phyloP scores from a whole-genome alignment of 1,140 invertebrate genomes.

The Zaprionus africanus region DNA sequence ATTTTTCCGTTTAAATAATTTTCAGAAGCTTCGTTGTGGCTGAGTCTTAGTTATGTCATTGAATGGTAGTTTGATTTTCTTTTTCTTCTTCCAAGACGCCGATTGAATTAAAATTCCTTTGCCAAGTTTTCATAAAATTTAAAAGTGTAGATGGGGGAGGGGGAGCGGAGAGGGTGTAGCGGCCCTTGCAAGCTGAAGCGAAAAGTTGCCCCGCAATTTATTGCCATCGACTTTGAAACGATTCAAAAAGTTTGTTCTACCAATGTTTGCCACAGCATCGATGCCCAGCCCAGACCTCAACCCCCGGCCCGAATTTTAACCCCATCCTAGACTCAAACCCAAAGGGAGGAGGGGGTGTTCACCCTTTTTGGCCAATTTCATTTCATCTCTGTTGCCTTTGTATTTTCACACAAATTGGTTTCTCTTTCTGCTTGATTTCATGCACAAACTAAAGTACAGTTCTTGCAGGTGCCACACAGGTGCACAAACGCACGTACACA shows the following conservation, averaged over 20 bases:
- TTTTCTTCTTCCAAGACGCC: constrained; percentile 8
- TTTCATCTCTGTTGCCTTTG: constrained; percentile 60
- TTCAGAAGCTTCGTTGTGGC: constrained; percentile 51
- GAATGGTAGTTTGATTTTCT: constrained; percentile 3
- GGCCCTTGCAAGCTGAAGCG: constrained; percentile 12
- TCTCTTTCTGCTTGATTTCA: constrained; percentile 80
- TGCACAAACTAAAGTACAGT: constrained; percentile 72
- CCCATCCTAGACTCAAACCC: constrained; percentile 9
- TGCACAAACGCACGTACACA: constrained; percentile 4
- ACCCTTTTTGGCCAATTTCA: constrained; percentile 74
- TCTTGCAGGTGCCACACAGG: constrained; percentile 58
- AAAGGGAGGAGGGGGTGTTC: not conserved
- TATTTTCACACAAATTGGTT: constrained; percentile 79
- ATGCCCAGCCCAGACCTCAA: constrained; percentile 35
- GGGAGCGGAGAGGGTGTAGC: not conserved
- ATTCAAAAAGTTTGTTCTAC: constrained; percentile 71
- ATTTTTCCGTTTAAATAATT: constrained; percentile 78
- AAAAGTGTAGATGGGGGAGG: not conserved
- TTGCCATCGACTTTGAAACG: constrained; percentile 61
- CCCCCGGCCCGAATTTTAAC: constrained; percentile 1
- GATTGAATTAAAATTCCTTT: constrained; percentile 72
- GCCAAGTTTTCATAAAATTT: constrained; percentile 32
- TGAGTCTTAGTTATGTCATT: constrained; percentile 61
- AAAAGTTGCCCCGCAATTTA: constrained; percentile 70
- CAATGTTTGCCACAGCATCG: constrained; percentile 44